These are phyloP conservation scores for Micronisus gabar DNA, from an alignment of 2,113 vertebrate genomes.

Conservation along the genomic window DNA sequence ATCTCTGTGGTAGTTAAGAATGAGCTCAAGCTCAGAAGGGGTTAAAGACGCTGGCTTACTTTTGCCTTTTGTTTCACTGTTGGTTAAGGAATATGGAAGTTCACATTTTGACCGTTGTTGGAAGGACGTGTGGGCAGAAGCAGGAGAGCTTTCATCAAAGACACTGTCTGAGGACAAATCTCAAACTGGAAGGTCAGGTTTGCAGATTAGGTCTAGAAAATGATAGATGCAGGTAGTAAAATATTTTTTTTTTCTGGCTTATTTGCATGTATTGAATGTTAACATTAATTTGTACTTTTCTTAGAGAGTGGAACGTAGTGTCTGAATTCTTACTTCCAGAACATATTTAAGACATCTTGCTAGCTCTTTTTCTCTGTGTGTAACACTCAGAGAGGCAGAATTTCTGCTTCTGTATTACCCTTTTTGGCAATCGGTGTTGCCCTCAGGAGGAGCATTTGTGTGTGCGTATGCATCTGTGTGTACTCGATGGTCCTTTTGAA, in stretches of 20 bases:
- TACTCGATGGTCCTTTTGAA: background rate
- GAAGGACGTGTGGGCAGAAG: background rate
- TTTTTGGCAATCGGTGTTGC: background rate
- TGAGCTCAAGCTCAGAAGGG: background rate
- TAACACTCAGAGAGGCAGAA: background rate
- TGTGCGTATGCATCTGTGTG: background rate
- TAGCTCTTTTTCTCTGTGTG: background rate
- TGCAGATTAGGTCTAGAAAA: background rate
- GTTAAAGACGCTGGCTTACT: background rate
- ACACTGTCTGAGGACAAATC: too few species aligned
- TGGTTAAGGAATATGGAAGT: background rate
- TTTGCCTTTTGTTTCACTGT: background rate
- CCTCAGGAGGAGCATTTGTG: background rate
- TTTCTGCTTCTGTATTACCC: background rate
- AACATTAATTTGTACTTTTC: background rate
- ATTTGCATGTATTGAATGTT: background rate
- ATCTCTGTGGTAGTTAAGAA: background rate
- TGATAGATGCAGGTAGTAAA: background rate
- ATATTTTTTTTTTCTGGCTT: background rate
- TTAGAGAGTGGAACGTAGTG: too few species aligned
- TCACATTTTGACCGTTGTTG: background rate
- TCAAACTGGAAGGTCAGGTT: background rate
- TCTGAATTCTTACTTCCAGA: background rate
- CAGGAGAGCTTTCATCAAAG: background rate
- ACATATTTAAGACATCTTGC: background rate